These are phyloP conservation scores for Amphiduros pacificus DNA, from an alignment of 2,888 invertebrate genomes.

Conservation along the genomic window DNA sequence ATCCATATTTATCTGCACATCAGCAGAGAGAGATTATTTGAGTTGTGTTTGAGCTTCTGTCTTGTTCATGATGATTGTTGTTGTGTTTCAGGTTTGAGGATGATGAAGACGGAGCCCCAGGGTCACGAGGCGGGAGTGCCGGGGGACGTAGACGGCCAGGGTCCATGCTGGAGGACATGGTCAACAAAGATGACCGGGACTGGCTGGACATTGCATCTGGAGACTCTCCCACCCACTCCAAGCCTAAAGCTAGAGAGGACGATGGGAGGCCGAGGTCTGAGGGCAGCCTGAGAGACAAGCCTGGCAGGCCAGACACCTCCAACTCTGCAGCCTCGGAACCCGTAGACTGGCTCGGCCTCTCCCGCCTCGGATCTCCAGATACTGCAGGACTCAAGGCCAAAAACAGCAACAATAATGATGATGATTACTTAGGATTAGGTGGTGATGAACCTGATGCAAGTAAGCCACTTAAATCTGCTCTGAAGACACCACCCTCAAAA, in stretches of 20 bases:
- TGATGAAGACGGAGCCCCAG: slow-evolving; percentile 66
- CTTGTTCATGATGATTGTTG: background rate
- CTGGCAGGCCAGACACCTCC: background rate
- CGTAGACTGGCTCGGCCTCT: slow-evolving; percentile 29
- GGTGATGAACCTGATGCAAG: too few relatives aligned
- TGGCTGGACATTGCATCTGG: slow-evolving; percentile 46
- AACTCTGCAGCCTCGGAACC: slow-evolving; percentile 19
- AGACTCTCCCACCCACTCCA: background rate
- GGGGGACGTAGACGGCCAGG: slow-evolving; percentile 7
- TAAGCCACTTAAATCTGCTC: background rate
- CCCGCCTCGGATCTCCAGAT: slow-evolving; percentile 28
- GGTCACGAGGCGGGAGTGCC: background rate
- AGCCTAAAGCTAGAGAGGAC: background rate
- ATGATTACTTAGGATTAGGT: background rate
- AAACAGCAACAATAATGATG: background rate
- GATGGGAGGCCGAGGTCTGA: slow-evolving; percentile 20
- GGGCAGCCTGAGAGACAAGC: slow-evolving; percentile 9
- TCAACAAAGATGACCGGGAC: slow-evolving; percentile 42
- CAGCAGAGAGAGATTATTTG: background rate
- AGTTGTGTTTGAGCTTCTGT: background rate
- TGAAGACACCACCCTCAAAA: background rate
- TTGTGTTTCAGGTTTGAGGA: slow-evolving; percentile 44
- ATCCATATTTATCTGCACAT: background rate
- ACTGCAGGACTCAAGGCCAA: background rate
- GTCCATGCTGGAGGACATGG: slow-evolving; percentile 24